Base-by-base conservation (phyloP, 2,797 vertebrate genomes). In the Acanthopagrus latus region DNA sequence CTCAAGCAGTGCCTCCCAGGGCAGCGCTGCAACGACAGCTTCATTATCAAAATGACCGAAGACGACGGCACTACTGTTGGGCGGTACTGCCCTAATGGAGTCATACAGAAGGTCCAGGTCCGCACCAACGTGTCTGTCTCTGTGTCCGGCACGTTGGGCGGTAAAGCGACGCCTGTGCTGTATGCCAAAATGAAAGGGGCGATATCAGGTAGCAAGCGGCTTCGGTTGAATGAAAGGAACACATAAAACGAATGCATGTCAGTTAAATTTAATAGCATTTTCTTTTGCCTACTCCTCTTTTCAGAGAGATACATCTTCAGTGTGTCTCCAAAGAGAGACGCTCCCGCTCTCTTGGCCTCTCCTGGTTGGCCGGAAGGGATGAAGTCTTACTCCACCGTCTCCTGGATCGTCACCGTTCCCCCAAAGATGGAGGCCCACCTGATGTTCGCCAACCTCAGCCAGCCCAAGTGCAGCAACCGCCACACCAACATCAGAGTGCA, bases 301-400 rank as follows among this genome's bases (percentile, higher is more conserved):
- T 69, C 92, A 99, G 97, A 98, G 71, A 94, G 93, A 68, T 96
- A 96, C 38, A 93, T 96, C 50, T 96, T 99, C 90, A 95, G 87
- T 0, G 92, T 98, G 21, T 94, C 83, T 18, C 95, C 95, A 0
- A 89, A 91, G 68, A 88, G 69, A 2, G 91, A 92, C 63, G 43
- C 50, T 9, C 90, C 94, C 5, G 80, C 96, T 68, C 83, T 96
- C 58, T 56, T 99, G 87, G 95, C 94, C 44, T 95, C 95, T 20
- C 97, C 97, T 13, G 94, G 93, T 73, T 96, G 95, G 95, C 94
- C 83, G 0, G 46, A 14, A 0, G 97, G 96, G 25, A 94, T 99
- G 46, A 94, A 93, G 7, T 66, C 93, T 3, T 87, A 91, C 0
- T 72, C 95, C 74, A 97, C 96, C 0, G 85, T 97, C 54, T 97